Base-by-base conservation (phyloP, 2,888 invertebrate genomes). In the Opisthograptis luteolata region DNA sequence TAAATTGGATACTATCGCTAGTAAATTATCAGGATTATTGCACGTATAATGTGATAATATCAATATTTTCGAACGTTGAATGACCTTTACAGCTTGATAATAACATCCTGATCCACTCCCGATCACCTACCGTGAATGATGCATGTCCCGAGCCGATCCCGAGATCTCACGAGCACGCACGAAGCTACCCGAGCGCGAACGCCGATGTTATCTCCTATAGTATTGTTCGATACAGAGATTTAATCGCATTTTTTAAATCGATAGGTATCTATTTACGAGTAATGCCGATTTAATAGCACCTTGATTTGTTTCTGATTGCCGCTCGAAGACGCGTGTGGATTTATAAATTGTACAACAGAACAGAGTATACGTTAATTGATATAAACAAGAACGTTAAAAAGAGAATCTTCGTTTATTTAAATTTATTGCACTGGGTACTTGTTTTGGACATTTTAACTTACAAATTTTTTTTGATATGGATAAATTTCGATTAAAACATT, bases 261-360 rank as follows among this genome's bases (percentile, higher is more conserved):
- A 84, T 85, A 80, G 69, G 69, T 76, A 80, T 84, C 81, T 79
- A 70, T 71, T 58, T 61, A 64, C 68, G 66, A 68, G 71, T 84
- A 82, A 85, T 85, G 85, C 77, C 63, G 78, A 78, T 85, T 84
- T 86, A 86, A 87, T 86, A 81, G 81, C 73, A 60, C 70, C 76
- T 74, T 80, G 84, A 85, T 86, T 84, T 79, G 76, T 77, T 84
- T 82, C 81, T 84, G 81, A 86, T 84, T 83, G 78, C 82, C 70
- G 70, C 70, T 66, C 66, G 65, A 72, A 70, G 75, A 79, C 72
- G 76, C 70, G 73, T 64, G 61, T 60, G 66, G 74, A 70, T 73
- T 73, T 66, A 66, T 64, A 64, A 63, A n/a, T 40, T 6, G 4
- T 17, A 3, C 5, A 3, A 3, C 5, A 3, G 17, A 3, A 17